Conservation (phyloP, 1,140 invertebrate species). For the Bombus terrestris region DNA sequence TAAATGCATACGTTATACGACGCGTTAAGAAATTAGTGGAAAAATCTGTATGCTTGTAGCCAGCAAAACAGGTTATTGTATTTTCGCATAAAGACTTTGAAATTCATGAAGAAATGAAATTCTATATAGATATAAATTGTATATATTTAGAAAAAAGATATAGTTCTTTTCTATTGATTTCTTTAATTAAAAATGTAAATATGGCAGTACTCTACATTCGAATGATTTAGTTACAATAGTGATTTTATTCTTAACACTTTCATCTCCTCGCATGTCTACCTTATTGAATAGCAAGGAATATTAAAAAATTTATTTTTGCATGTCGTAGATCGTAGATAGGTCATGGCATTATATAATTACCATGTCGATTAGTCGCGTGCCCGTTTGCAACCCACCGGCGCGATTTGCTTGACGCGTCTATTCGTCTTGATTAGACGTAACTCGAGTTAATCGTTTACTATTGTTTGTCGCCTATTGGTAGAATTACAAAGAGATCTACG, state of each 20-base stretch:
- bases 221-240: too few relatives aligned
- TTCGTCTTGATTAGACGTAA: slow-evolving; percentile 28
- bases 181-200: not conserved
- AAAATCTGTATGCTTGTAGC: not conserved
- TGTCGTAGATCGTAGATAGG: not conserved
- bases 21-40: not conserved
- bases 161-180: not conserved
- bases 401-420: not conserved
- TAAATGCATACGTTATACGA: not conserved
- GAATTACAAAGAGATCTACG: not conserved
- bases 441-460: slow-evolving; percentile 21
- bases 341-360: not conserved
- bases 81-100: not conserved
- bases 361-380: not conserved
- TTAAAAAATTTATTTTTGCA: not conserved
- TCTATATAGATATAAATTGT: not conserved
- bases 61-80: not conserved
- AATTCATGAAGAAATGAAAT: not conserved
- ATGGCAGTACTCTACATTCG: not conserved
- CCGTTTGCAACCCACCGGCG: not conserved
- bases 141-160: not conserved
- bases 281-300: not conserved
- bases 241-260: not conserved
- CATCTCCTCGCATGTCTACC: not conserved
- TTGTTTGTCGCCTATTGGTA: not conserved